A percentile compares a stretch with the other conserved stretches of the same genome.
Conservation (phyloP, 1,140 invertebrate species). For the Temnothorax curvispinosus region DNA sequence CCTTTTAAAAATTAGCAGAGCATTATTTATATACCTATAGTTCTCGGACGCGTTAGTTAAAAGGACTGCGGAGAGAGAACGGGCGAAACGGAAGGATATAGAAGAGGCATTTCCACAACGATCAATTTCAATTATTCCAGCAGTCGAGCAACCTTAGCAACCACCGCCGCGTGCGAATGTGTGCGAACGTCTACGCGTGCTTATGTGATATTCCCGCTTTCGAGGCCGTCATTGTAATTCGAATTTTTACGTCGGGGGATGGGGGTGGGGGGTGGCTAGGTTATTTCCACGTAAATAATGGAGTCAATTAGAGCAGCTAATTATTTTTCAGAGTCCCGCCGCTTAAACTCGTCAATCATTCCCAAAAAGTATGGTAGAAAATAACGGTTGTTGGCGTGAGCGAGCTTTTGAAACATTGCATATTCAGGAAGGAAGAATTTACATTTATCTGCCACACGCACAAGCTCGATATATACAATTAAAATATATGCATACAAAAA, state of each 20-base stretch:
- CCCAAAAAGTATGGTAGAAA: conserved; percentile 46
- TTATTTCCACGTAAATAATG: conserved; percentile 65
- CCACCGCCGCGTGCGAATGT: background rate
- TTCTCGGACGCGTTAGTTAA: conserved; percentile 45
- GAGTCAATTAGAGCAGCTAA: conserved; percentile 65
- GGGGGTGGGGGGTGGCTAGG: background rate
- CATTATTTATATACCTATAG: conserved; percentile 13
- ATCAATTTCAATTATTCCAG: conserved; percentile 72
- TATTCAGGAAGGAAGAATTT: conserved; percentile 68
- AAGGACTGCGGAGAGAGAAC: conserved; percentile 24
- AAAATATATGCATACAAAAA: conserved; percentile 50
- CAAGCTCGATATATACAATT: conserved; percentile 30
- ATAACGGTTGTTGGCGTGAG: conserved; percentile 43
- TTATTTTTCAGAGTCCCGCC: conserved; percentile 63
- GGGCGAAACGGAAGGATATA: conserved; percentile 18
- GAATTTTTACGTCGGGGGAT: conserved; percentile 36
- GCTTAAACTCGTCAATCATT: conserved; percentile 63
- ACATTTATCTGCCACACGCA: conserved; percentile 63
- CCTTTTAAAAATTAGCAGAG: conserved; percentile 36
- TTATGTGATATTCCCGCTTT: conserved; percentile 42
- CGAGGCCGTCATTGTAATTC: conserved; percentile 51
- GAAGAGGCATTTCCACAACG: conserved; percentile 62
- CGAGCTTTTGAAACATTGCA: conserved; percentile 63
- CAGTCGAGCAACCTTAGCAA: conserved; percentile 34
- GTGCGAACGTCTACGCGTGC: conserved; percentile 9